A percentile compares a stretch with the other conserved stretches of the same genome.
phyloP scores from a whole-genome alignment of 2,113 vertebrate genomes.

The Barbus barbus region DNA sequence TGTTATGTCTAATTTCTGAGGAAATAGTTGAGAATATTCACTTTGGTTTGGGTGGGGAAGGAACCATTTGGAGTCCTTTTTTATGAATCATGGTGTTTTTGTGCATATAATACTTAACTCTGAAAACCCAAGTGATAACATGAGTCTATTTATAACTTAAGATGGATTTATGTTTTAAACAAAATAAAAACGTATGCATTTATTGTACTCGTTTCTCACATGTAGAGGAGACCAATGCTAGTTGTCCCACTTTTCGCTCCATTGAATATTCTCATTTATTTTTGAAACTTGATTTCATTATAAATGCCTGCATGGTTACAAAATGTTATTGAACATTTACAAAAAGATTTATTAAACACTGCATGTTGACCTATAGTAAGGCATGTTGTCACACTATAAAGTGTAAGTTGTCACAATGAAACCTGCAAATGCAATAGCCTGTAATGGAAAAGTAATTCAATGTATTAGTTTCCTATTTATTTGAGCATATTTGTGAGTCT shows the following conservation, averaged over 20 bases:
- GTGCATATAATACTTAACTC: no score
- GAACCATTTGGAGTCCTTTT: not conserved
- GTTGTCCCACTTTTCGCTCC: not conserved
- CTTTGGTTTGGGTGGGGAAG: not conserved
- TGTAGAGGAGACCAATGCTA: not conserved
- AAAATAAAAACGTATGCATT: no score
- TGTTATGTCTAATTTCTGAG: slow-evolving; percentile 10
- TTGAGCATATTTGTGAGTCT: no score
- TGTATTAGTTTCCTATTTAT: no score
- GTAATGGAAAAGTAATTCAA: no score
- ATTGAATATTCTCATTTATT: not conserved
- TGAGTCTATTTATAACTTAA: not conserved
- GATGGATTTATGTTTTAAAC: not conserved
- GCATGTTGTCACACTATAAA: no score
- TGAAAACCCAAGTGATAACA: not conserved
- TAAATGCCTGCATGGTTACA: no score
- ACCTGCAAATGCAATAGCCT: no score
- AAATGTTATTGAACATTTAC: not conserved
- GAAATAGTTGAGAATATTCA: slow-evolving; percentile 11
- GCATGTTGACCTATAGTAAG: no score
- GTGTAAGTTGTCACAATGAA: no score
- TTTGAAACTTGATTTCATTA: not conserved
- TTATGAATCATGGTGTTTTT: not conserved
- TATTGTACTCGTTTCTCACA: not conserved
- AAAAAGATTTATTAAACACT: no score